These are phyloP conservation scores for Isotomurus palustris DNA, from an alignment of 2,888 invertebrate genomes.

Conservation along the genomic window DNA sequence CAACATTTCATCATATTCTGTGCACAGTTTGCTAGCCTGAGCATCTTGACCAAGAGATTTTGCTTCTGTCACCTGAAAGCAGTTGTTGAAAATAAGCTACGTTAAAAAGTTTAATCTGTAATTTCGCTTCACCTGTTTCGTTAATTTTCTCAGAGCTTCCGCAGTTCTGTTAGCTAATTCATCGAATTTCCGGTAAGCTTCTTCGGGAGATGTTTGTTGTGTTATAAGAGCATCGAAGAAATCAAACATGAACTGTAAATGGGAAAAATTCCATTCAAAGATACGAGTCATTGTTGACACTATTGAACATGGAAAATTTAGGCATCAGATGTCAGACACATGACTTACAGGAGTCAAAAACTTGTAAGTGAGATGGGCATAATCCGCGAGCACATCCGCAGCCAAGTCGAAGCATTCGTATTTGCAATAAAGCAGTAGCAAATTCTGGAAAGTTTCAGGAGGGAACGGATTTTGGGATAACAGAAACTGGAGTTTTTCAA, in stretches of 20 bases:
- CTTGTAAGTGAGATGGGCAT: slow-evolving; percentile 92
- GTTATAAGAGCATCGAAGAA: slow-evolving; percentile 95
- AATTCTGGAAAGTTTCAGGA: slow-evolving; percentile 96
- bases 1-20: slow-evolving; percentile 45
- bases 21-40: slow-evolving; percentile 40
- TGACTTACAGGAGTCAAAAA: slow-evolving; percentile 74
- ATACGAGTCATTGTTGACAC: background rate
- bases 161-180: slow-evolving; percentile 88
- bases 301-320: background rate
- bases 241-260: slow-evolving; percentile 75
- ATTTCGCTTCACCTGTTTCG: slow-evolving; percentile 73
- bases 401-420: slow-evolving; percentile 96
- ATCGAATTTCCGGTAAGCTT: slow-evolving; percentile 93
- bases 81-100: too few relatives aligned
- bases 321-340: background rate
- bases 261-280: background rate
- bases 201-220: slow-evolving; percentile 93
- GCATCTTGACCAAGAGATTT: slow-evolving; percentile 39
- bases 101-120: too few relatives aligned
- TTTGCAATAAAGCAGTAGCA: slow-evolving; percentile 90
- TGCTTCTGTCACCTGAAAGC: slow-evolving; percentile 27
- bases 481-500: slow-evolving; percentile 89
- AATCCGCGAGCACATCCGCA: slow-evolving; percentile 96
- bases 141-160: slow-evolving; percentile 81
- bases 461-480: slow-evolving; percentile 95